Evolutionary conservation across 2,888 invertebrate species (phyloP).

Genomic region (Drosophila atroscutellata): DNA sequence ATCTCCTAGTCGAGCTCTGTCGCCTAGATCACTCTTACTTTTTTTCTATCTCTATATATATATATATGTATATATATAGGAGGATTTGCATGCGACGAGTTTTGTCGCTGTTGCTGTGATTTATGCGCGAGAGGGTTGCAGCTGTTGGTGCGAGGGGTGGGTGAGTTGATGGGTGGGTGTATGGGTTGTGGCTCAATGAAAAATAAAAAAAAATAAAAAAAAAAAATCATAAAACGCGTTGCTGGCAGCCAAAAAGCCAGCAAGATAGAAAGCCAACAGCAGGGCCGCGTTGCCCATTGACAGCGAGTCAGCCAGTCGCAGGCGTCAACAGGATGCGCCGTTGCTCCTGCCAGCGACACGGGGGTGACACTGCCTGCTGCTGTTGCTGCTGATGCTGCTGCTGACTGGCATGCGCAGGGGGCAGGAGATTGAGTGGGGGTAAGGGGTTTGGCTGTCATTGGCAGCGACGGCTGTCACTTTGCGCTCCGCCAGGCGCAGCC

Average conservation of each 20-base stretch:
- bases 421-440: background rate
- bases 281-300: slow-evolving; percentile 14
- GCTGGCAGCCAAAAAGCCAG: slow-evolving; percentile 64
- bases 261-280: slow-evolving; percentile 21
- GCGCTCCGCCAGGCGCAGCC: slow-evolving; percentile 54
- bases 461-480: slow-evolving; percentile 72
- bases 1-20: background rate
- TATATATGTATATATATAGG: background rate
- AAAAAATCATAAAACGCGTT: slow-evolving; percentile 30
- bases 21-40: background rate
- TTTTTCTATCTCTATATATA: background rate
- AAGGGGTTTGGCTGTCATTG: slow-evolving; percentile 56
- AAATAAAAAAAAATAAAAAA: slow-evolving; percentile 30
- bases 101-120: slow-evolving; percentile 66
- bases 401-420: background rate
- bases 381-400: background rate
- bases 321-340: slow-evolving; percentile 75
- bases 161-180: slow-evolving; percentile 13
- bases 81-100: slow-evolving; percentile 66
- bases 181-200: slow-evolving; percentile 38
- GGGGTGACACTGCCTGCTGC: slow-evolving; percentile 25
- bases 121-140: slow-evolving; percentile 77
- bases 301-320: slow-evolving; percentile 62
- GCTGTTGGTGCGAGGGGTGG: slow-evolving; percentile 6
- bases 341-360: slow-evolving; percentile 34